Evolutionary conservation across 2,888 invertebrate species (phyloP).

Genomic region (Imbricaverruca yamaguchii): DNA sequence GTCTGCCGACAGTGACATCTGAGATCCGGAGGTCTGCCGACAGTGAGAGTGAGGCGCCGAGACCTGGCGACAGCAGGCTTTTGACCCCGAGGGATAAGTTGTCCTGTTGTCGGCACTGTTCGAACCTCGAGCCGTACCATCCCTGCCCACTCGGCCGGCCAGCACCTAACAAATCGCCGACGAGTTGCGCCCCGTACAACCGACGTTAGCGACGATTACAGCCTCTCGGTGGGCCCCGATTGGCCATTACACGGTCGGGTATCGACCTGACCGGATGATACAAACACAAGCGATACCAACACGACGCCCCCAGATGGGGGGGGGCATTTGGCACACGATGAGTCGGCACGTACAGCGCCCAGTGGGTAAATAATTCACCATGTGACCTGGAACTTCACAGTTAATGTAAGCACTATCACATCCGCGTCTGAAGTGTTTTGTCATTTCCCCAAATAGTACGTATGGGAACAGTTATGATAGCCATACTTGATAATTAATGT

Average conservation of each 20-base stretch:
- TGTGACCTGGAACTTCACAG: too few species aligned
- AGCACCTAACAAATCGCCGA: not conserved
- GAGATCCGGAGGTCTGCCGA: too few species aligned
- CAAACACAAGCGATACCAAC: not conserved
- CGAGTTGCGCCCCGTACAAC: not conserved
- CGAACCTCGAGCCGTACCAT: not conserved
- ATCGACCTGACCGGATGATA: not conserved
- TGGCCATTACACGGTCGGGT: not conserved
- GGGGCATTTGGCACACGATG: not conserved
- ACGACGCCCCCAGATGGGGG: not conserved
- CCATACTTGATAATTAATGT: too few species aligned
- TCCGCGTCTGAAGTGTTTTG: too few species aligned
- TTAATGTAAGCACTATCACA: too few species aligned
- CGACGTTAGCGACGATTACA: slow-evolving; percentile 8
- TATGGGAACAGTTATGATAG: too few species aligned
- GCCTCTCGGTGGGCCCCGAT: not conserved
- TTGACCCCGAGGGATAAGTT: not conserved
- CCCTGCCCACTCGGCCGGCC: not conserved
- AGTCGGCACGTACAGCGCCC: too few species aligned
- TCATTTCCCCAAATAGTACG: too few species aligned
- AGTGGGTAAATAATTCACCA: too few species aligned
- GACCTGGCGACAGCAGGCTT: too few species aligned
- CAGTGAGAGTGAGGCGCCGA: too few species aligned
- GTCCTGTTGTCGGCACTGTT: not conserved
- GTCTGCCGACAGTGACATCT: too few species aligned